Base-by-base conservation (phyloP, 30 jellyfish, hydroid and myxozoan species). In the Aurelia sp. region DNA sequence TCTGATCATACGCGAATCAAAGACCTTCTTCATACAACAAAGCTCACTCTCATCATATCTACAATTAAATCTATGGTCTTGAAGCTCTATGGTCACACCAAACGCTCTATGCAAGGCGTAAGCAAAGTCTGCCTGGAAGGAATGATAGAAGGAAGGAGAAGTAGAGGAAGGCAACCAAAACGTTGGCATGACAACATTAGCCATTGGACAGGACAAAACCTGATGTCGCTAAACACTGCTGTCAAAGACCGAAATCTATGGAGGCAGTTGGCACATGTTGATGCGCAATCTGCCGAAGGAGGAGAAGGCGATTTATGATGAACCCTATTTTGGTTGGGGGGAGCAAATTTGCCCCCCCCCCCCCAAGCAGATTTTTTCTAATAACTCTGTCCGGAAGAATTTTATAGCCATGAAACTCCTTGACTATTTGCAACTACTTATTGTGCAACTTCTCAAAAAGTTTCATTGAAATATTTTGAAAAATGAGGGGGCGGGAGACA, bases 221-320 rank as follows among this genome's bases (percentile, higher is more conserved):
- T 57, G 86, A 51, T 74, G 75, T 74, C 86, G 74, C 72, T 20
- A 79, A 74, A 12, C 86, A 74, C 3, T 15, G 86, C 86, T 53
- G 86, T 74, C 82, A 74, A 74, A 74, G 86, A 74, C 76, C 74
- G 86, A 74, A 50, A 50, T 74, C 52, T 57, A n/a, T n/a, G 86
- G 73, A 41, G 76, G 44, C 38, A 74, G 80, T 48, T 74, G 53
- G 5, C 86, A 20, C 74, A 44, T 74, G 73, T 74, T 74, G 47
- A n/a, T n/a, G n/a, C n/a, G n/a, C n/a, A n/a, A n/a, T n/a, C n/a
- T n/a, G n/a, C n/a, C n/a, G n/a, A n/a, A 74, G 19, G 74, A 80
- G 86, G 47, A 35, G 47, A 35, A 35, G 47, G 47, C 47, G 47
- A 35, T 2, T 5, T 4, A 35, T 35, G 1, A 35, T 35, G 47